phyloP scores from a whole-genome alignment of 2,888 invertebrate genomes.

The Loripinus fragilis region DNA sequence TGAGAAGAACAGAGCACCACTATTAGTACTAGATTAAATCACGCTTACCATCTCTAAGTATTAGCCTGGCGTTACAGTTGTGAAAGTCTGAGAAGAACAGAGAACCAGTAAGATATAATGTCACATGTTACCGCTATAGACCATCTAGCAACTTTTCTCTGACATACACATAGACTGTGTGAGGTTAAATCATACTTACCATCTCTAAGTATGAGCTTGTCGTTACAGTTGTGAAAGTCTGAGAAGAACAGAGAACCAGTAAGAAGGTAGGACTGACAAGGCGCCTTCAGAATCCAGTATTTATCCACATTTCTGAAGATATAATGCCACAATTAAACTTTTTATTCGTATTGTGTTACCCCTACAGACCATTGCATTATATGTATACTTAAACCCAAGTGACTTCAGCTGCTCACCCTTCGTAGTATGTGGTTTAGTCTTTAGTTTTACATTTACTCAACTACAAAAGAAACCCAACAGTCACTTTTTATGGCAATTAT shows the following conservation, averaged over 20 bases:
- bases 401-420: too few relatives aligned
- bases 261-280: slow-evolving; percentile 21
- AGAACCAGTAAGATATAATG: slow-evolving; percentile 10
- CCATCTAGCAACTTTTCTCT: too few relatives aligned
- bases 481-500: too few relatives aligned
- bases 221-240: slow-evolving; percentile 20
- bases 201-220: slow-evolving; percentile 18
- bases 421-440: too few relatives aligned
- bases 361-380: too few relatives aligned
- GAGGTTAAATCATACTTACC: slow-evolving; percentile 3
- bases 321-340: too few relatives aligned
- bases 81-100: slow-evolving; percentile 25
- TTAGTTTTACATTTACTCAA: too few relatives aligned
- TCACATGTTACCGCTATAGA: slow-evolving; percentile 3
- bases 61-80: slow-evolving; percentile 17
- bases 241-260: slow-evolving; percentile 23
- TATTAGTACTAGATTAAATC: not conserved
- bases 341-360: too few relatives aligned
- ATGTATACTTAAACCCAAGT: too few relatives aligned
- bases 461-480: too few relatives aligned
- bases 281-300: slow-evolving; percentile 24
- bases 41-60: slow-evolving; percentile 16
- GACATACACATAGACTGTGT: not conserved
- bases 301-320: not conserved
- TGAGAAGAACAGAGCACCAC: not conserved